phyloP scores from a whole-genome alignment of 2,113 vertebrate species.

The Grallaria varia region DNA sequence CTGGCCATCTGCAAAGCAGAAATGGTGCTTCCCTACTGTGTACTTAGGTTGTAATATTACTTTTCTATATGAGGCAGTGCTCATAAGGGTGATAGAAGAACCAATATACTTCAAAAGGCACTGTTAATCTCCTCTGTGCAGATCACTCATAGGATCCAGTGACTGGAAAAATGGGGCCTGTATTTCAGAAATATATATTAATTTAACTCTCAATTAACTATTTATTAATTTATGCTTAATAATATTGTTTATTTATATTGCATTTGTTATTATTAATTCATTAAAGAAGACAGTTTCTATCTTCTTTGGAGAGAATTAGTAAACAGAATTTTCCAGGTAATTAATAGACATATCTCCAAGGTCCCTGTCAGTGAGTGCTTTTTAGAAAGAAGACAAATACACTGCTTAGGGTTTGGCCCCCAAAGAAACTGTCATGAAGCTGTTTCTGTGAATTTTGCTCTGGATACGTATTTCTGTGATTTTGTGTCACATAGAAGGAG shows the following conservation, averaged over 20 bases:
- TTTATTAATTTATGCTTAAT: neutral
- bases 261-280: neutral
- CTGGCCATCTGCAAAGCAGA: neutral
- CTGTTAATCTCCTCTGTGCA: slow-evolving; percentile 1
- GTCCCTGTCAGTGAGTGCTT: neutral
- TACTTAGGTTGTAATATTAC: neutral
- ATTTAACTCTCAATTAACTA: neutral
- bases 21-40: slow-evolving; percentile 9
- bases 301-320: neutral
- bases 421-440: neutral
- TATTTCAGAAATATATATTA: neutral
- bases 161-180: neutral
- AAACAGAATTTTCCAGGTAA: neutral
- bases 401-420: neutral
- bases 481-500: neutral
- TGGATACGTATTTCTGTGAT: neutral
- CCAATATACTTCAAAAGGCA: slow-evolving; percentile 33
- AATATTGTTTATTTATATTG: neutral
- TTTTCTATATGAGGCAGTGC: neutral
- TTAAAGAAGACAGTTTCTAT: neutral
- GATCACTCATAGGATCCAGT: neutral
- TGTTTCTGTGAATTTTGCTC: neutral
- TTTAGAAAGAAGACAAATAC: neutral
- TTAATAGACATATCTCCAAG: neutral
- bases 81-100: slow-evolving; percentile 19